phyloP scores from a whole-genome alignment of 1,140 invertebrate species.

The Drosophila littoralis region DNA sequence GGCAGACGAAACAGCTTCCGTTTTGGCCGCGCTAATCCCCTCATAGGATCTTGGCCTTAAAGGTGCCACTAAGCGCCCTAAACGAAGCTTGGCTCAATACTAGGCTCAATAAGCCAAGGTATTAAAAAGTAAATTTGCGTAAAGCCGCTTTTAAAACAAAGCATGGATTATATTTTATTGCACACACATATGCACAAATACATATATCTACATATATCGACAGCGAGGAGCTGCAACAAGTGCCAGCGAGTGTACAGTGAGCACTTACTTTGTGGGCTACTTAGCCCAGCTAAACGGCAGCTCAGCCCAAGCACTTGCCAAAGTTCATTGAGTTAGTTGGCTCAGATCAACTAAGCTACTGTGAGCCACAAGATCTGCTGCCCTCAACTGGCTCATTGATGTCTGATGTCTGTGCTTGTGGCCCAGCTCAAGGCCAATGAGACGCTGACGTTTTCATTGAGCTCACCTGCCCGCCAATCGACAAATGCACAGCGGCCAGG shows the following conservation, averaged over 20 bases:
- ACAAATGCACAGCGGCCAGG: neutral
- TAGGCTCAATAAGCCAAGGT: slow-evolving; percentile 75
- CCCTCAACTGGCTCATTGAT: slow-evolving; percentile 22
- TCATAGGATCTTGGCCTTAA: slow-evolving; percentile 20
- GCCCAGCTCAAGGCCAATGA: slow-evolving; percentile 8
- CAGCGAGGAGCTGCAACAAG: slow-evolving; percentile 2
- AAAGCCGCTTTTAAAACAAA: slow-evolving; percentile 70
- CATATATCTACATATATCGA: neutral
- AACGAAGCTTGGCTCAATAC: slow-evolving; percentile 52
- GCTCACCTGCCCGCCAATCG: slow-evolving; percentile 19
- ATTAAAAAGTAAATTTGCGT: slow-evolving; percentile 80
- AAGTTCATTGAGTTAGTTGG: slow-evolving; percentile 51
- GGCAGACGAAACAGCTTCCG: slow-evolving; percentile 51
- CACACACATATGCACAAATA: too few species aligned
- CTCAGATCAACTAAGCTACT: slow-evolving; percentile 28
- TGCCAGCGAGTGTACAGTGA: slow-evolving; percentile 19
- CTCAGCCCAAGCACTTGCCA: slow-evolving; percentile 31
- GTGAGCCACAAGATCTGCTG: neutral
- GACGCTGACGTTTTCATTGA: slow-evolving; percentile 16
- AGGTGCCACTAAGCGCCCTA: slow-evolving; percentile 74
- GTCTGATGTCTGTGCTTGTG: neutral
- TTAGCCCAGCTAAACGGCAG: slow-evolving; percentile 22
- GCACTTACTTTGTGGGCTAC: slow-evolving; percentile 19
- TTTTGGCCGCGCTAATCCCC: slow-evolving; percentile 51
- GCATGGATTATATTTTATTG: slow-evolving; percentile 20